Evolutionary conservation across 2,113 vertebrate species (phyloP).

Genomic region (Carassius carassius): DNA sequence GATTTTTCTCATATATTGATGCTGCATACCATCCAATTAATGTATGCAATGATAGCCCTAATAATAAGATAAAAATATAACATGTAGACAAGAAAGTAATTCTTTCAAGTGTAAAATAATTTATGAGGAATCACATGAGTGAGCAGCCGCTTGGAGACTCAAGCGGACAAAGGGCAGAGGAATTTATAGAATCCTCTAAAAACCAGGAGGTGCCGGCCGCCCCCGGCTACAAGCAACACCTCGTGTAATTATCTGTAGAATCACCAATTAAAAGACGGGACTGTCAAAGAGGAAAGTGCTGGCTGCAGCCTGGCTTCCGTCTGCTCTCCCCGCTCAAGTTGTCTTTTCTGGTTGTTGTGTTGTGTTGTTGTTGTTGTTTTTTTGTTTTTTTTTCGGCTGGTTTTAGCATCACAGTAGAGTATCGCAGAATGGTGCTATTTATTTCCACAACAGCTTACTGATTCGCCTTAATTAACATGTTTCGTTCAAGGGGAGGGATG

Average conservation of each 20-base stretch:
- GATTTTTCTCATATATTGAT: not conserved
- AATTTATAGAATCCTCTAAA: conserved; percentile 53
- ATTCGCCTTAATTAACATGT: conserved; percentile 72
- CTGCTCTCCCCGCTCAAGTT: conserved; percentile 27
- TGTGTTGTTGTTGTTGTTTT: too few relatives aligned
- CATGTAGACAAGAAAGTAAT: not conserved
- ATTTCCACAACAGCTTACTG: conserved; percentile 67
- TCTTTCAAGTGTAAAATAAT: not conserved
- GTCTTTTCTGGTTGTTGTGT: conserved; percentile 44
- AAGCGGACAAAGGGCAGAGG: conserved; percentile 52
- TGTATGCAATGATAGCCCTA: not conserved
- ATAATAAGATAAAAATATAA: not conserved
- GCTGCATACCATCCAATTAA: not conserved
- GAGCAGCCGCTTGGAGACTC: conserved; percentile 6
- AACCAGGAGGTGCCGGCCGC: conserved; percentile 49
- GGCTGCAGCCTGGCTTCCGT: conserved; percentile 31
- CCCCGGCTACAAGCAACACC: conserved; percentile 56
- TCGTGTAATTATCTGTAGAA: conserved; percentile 63
- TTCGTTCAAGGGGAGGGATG: conserved; percentile 62
- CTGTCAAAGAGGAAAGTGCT: conserved; percentile 47
- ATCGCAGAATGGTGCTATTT: conserved; percentile 68
- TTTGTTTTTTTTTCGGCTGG: not conserved
- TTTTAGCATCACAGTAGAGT: conserved; percentile 35
- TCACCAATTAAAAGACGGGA: conserved; percentile 64
- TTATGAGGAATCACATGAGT: conserved; percentile 20